Conservation (phyloP, 2,888 invertebrate species). For the Magallana nippona region DNA sequence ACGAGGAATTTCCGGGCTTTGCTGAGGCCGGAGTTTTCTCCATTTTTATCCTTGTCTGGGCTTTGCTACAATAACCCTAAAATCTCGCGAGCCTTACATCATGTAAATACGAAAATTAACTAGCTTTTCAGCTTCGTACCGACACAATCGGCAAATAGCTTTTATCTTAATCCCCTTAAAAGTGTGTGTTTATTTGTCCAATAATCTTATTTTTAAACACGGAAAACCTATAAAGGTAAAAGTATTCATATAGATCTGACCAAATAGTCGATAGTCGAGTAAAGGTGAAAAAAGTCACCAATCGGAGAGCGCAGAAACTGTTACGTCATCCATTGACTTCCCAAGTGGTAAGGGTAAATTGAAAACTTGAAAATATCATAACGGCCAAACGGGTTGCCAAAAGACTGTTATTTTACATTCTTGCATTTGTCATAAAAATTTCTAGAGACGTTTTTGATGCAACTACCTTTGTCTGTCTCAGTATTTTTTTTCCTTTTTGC, state of each 20-base stretch:
- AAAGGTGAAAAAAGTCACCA: slow-evolving; percentile 13
- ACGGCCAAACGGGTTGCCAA: background rate
- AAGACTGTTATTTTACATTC: too few species aligned
- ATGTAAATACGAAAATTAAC: slow-evolving; percentile 34
- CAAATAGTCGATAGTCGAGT: background rate
- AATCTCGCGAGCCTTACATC: background rate
- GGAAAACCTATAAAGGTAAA: slow-evolving; percentile 34
- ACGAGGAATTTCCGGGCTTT: background rate
- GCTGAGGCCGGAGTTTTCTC: background rate
- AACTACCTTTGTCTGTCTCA: too few species aligned
- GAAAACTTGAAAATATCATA: background rate
- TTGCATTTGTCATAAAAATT: too few species aligned
- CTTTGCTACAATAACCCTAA: background rate
- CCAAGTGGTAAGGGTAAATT: background rate
- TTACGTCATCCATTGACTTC: slow-evolving; percentile 13
- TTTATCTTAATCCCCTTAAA: slow-evolving; percentile 44
- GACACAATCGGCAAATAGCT: background rate
- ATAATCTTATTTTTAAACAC: slow-evolving; percentile 39
- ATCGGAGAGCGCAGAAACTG: background rate
- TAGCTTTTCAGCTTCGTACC: slow-evolving; percentile 30
- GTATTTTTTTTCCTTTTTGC: too few species aligned
- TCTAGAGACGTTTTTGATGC: too few species aligned
- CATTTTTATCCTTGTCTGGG: background rate
- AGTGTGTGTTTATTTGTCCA: slow-evolving; percentile 41
- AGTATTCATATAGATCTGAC: slow-evolving; percentile 27